Evolutionary conservation across 2,113 vertebrate genomes (phyloP), one percentile per base, ranked within the genome.

Genomic region (Triplophysa siluroides): DNA sequence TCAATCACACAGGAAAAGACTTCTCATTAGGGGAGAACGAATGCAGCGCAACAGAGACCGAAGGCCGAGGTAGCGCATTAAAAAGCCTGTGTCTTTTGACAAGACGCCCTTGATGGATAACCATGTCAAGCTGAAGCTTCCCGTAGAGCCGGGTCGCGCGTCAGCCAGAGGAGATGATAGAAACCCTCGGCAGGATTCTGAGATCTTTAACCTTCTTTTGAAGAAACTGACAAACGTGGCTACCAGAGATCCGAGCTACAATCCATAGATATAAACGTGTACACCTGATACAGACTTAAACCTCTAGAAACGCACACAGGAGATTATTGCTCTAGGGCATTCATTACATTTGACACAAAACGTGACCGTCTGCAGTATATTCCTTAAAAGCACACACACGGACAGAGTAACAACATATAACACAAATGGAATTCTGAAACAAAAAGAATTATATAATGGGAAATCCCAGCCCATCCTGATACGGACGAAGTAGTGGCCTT

Each of bases 381-480:
- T 56, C 45, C 45, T 16, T 7, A 78, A 13, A 38, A 13, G 58
- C 77, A 73, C 74, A 47, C 26, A 80, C 45, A 47, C 29, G 69
- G 16, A 45, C 68, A 73, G 43, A 74, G 64, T 73, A 63, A 81
- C 66, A 76, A 75, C 33, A 47, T 58, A 65, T 16, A 77, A 76
- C 54, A 72, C 78, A 81, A 83, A 82, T 38, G 58, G 14, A 83
- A 81, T 81, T 74, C 41, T 8, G 56, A 78, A 79, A 76, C 65
- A 82, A 80, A 78, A 71, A 60, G 24, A 75, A 84, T 84, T 73
- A 80, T 80, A 81, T 82, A 65, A 83, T 79, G 54, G 83, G 85
- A 86, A 81, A 78, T 75, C 75, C 83, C 83, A 86, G 38, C 86
- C 83, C 85, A 85, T 86, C 86, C 86, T 69, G n/a, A 63, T 73